These are phyloP conservation scores for Brachionus calyciflorus DNA, from an alignment of 1,140 invertebrate species.

Conservation along the genomic window DNA sequence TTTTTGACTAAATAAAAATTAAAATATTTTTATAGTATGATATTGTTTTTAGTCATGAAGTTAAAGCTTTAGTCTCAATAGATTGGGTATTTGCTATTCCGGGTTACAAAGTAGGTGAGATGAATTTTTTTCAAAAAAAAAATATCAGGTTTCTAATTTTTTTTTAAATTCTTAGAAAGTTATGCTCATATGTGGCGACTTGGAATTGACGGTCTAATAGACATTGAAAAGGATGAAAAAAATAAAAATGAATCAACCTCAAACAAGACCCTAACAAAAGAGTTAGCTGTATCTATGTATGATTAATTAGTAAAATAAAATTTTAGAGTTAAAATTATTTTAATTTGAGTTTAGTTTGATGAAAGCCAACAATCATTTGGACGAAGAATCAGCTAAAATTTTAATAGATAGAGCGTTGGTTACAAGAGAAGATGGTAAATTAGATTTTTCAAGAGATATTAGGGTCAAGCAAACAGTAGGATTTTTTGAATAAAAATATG, in stretches of 20 bases:
- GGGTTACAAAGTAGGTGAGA: constrained; percentile 21
- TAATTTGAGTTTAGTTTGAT: not conserved
- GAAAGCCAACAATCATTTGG: constrained; percentile 35
- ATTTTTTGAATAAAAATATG: not conserved
- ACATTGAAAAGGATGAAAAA: constrained; percentile 8
- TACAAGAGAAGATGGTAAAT: not conserved
- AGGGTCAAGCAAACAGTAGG: constrained; percentile 22
- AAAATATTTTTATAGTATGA: constrained; percentile 3
- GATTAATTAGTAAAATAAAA: not conserved
- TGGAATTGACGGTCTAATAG: constrained; percentile 10
- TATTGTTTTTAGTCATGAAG: constrained; percentile 39
- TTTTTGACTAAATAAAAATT: not conserved
- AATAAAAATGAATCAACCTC: not conserved
- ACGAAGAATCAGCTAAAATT: constrained; percentile 12
- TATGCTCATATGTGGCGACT: not conserved
- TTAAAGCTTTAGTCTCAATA: not conserved
- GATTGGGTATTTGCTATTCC: constrained; percentile 44
- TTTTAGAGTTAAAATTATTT: not conserved
- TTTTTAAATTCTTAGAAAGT: not conserved
- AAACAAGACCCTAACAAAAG: not conserved
- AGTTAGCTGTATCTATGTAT: constrained; percentile 28
- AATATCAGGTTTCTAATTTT: not conserved
- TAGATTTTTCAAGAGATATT: constrained; percentile 39
- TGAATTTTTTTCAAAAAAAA: not conserved
- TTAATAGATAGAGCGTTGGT: constrained; percentile 30